Percentiles rank a stretch among this genome's conserved stretches.
phyloP scores from a whole-genome alignment of 2,113 vertebrate species.

The Chaenogobius annularis region DNA sequence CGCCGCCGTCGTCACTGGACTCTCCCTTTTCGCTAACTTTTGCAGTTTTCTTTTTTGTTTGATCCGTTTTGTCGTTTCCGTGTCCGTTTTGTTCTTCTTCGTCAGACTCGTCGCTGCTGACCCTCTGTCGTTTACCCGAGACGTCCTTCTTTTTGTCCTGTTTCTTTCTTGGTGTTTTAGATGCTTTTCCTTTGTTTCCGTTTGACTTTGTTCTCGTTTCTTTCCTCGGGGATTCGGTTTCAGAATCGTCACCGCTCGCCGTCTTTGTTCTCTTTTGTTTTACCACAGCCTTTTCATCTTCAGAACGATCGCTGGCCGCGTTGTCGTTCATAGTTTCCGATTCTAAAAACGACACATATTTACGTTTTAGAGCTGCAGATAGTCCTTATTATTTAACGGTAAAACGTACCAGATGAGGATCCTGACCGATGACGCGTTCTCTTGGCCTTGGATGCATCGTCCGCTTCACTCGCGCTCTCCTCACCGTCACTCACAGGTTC shows the following conservation, averaged over 20 bases:
- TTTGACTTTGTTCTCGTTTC: too few relatives aligned
- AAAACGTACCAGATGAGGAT: constrained; percentile 46
- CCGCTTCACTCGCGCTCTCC: constrained; percentile 28
- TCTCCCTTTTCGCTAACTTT: background rate
- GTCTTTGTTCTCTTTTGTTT: constrained; percentile 1
- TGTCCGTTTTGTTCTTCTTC: background rate
- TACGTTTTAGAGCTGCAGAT: background rate
- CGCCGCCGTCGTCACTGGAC: background rate
- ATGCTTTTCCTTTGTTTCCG: background rate
- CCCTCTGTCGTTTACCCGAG: background rate
- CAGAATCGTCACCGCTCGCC: constrained; percentile 3
- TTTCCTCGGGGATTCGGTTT: background rate
- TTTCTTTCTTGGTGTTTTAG: background rate
- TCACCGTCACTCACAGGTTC: constrained; percentile 39
- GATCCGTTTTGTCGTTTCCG: background rate
- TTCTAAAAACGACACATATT: constrained; percentile 30
- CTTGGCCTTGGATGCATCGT: constrained; percentile 46
- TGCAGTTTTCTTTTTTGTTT: background rate
- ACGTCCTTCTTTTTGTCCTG: constrained; percentile 10
- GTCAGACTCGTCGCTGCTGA: background rate
- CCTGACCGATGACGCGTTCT: constrained; percentile 32
- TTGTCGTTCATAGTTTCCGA: constrained; percentile 18
- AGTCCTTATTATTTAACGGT: background rate
- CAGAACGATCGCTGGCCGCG: constrained; percentile 22
- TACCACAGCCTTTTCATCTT: constrained; percentile 13